These are phyloP conservation scores for Saguinus midas DNA, from an alignment of 2,113 vertebrate genomes.

Conservation along the genomic window DNA sequence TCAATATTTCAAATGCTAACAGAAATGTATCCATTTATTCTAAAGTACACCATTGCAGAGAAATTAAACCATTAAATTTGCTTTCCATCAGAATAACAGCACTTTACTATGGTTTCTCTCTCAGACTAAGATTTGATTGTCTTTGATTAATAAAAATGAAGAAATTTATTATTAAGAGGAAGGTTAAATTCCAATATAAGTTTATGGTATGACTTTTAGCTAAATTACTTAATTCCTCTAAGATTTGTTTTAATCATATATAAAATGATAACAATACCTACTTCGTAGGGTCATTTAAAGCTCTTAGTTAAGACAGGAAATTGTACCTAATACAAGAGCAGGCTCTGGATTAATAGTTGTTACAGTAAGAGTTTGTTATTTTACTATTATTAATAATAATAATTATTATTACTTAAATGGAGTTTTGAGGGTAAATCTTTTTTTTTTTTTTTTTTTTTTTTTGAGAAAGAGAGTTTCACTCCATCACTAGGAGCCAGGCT, in stretches of 20 bases:
- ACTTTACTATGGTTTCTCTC: neutral
- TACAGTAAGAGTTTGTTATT: neutral
- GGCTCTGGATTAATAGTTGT: neutral
- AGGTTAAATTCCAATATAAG: neutral
- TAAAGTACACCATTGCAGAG: neutral
- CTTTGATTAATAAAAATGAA: neutral
- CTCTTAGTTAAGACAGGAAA: neutral
- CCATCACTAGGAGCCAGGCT: no score
- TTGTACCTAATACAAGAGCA: neutral
- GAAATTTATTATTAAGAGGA: neutral
- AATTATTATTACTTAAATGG: neutral
- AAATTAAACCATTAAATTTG: neutral
- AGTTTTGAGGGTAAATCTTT: neutral
- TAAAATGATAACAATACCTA: neutral
- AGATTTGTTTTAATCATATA: neutral
- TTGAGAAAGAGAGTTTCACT: no score
- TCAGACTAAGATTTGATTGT: neutral
- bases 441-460: no score
- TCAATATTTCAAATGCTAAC: neutral
- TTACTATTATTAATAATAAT: neutral
- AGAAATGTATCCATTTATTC: neutral
- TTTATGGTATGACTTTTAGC: neutral
- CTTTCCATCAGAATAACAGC: neutral
- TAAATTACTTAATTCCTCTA: neutral
- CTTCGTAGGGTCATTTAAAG: neutral